Evolutionary conservation across 2,888 invertebrate species (phyloP).

Genomic region (Silvanus unidentatus): DNA sequence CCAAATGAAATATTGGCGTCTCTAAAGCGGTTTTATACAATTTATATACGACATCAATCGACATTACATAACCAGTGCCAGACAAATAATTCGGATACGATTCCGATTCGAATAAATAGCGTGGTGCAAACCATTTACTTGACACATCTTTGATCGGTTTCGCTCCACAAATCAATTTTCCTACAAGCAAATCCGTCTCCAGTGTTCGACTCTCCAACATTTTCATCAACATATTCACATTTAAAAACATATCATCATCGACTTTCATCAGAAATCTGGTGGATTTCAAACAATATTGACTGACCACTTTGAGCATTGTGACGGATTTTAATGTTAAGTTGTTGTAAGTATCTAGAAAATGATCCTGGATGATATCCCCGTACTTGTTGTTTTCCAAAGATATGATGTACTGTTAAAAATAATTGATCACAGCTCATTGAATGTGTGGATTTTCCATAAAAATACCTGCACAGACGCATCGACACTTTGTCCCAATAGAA

Average conservation of each 20-base stretch:
- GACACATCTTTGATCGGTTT: conserved; percentile 65
- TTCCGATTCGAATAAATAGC: conserved; percentile 66
- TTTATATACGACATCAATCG: conserved; percentile 58
- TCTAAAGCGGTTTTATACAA: conserved; percentile 62
- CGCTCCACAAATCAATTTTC: conserved; percentile 73
- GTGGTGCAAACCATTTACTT: conserved; percentile 80
- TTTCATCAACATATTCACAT: conserved; percentile 46
- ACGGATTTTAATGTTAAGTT: conserved; percentile 82
- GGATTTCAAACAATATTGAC: conserved; percentile 54
- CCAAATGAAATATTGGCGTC: conserved; percentile 68
- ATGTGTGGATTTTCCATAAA: too few species aligned
- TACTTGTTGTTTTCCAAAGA: conserved; percentile 61
- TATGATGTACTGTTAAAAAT: conserved; percentile 54
- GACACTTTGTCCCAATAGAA: conserved; percentile 52
- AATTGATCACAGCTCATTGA: conserved; percentile 5
- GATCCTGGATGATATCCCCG: conserved; percentile 77
- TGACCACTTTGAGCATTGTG: conserved; percentile 78
- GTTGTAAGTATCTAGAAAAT: conserved; percentile 77
- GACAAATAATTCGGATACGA: conserved; percentile 76
- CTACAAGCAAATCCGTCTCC: conserved; percentile 56
- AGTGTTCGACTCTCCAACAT: conserved; percentile 27
- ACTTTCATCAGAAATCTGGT: conserved; percentile 68
- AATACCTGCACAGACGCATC: conserved; percentile 52
- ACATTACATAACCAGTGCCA: conserved; percentile 75
- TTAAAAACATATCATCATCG: conserved; percentile 83